Evolutionary conservation across 2,888 invertebrate genomes (phyloP).

Genomic region (Gymnosoma rotundatum): DNA sequence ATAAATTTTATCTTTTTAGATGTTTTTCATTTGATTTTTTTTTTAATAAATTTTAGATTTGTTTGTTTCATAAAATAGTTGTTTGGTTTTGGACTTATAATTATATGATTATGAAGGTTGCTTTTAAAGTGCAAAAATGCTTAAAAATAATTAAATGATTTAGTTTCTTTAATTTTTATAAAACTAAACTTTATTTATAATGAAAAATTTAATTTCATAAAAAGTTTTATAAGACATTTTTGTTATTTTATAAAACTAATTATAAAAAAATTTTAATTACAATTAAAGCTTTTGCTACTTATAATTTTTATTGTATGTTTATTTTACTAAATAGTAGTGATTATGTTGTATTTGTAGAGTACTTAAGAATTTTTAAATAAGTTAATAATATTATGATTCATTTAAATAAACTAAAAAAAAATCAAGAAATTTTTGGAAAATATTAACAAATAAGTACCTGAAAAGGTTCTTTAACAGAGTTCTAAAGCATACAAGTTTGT

Average conservation of each 20-base stretch:
- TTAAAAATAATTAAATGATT: constrained; percentile 30
- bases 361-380: constrained; percentile 7
- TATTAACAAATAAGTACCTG: background rate
- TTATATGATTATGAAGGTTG: constrained; percentile 43
- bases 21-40: background rate
- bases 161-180: background rate
- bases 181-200: background rate
- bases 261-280: background rate
- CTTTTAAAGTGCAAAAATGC: constrained; percentile 50
- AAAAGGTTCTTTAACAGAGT: too few relatives aligned
- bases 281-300: too few relatives aligned
- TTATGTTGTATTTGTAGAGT: constrained; percentile 32
- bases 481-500: background rate
- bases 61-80: constrained; percentile 36
- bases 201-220: too few relatives aligned
- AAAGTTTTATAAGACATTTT: too few relatives aligned
- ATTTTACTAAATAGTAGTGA: constrained; percentile 34
- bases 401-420: constrained; percentile 2
- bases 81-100: constrained; percentile 33
- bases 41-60: background rate
- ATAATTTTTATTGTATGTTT: background rate
- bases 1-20: constrained; percentile 3
- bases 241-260: background rate
- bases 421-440: constrained; percentile 3
- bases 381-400: background rate